phyloP scores from a whole-genome alignment of 2,888 invertebrate genomes.

The Cryptophagus acutangulus region DNA sequence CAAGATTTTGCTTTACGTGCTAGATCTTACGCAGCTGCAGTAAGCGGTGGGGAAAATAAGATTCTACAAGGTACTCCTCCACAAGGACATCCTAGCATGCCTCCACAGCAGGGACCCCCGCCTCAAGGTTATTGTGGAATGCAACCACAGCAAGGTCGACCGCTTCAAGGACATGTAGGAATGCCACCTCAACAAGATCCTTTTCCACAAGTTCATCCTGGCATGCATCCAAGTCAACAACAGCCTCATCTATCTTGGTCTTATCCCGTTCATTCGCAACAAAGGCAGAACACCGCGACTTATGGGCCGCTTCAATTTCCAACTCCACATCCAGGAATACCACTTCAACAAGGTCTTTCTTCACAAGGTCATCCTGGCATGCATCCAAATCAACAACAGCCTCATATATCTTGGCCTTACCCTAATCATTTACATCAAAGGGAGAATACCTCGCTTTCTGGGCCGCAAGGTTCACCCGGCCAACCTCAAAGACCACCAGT shows the following conservation, averaged over 20 bases:
- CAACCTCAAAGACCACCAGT: too few relatives aligned
- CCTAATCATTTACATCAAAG: not conserved
- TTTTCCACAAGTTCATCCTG: not conserved
- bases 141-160: slow-evolving; percentile 27
- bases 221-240: too few relatives aligned
- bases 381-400: too few relatives aligned
- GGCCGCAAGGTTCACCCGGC: too few relatives aligned
- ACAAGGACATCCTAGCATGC: too few relatives aligned
- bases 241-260: slow-evolving; percentile 27
- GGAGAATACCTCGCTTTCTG: too few relatives aligned
- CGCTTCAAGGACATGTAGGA: slow-evolving; percentile 30
- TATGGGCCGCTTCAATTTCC: too few relatives aligned
- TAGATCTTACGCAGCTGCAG: slow-evolving; percentile 49
- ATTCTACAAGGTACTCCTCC: too few relatives aligned
- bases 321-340: slow-evolving; percentile 24
- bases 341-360: not conserved
- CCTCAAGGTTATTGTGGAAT: slow-evolving; percentile 10
- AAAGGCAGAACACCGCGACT: too few relatives aligned
- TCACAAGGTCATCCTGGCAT: slow-evolving; percentile 9
- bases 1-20: slow-evolving; percentile 81
- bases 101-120: too few relatives aligned
- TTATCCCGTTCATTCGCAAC: not conserved
- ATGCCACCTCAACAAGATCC: slow-evolving; percentile 1
- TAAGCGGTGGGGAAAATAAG: slow-evolving; percentile 44
- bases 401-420: too few relatives aligned